Percentiles rank a stretch among this genome's conserved stretches.
Conservation (phyloP, 2,797 vertebrate species). For the Peromyscus aztecus region DNA sequence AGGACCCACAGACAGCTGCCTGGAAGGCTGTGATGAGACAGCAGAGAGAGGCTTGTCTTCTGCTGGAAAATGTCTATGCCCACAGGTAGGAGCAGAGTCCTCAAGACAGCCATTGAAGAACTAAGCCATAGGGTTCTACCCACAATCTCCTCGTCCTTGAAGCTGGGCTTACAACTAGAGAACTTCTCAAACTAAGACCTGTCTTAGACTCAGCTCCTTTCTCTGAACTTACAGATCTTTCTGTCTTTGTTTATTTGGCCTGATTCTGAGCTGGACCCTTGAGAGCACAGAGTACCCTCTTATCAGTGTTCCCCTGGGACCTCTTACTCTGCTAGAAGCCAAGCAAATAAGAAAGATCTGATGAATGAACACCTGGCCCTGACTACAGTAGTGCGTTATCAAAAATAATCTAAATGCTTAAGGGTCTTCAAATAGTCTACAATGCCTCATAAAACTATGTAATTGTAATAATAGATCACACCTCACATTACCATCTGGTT, state of each 20-base stretch:
- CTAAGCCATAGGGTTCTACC: not conserved
- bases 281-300: slow-evolving; percentile 12
- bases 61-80: not conserved
- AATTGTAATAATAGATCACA: slow-evolving; percentile 49
- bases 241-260: not conserved
- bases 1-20: not conserved
- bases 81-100: not conserved
- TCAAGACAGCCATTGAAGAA: not conserved
- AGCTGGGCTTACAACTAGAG: not conserved
- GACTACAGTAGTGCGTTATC: not conserved
- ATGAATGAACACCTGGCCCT: slow-evolving; percentile 36
- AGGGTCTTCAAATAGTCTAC: slow-evolving; percentile 46
- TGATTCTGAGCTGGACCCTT: slow-evolving; percentile 1
- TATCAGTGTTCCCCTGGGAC: not conserved
- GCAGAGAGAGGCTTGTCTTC: not conserved
- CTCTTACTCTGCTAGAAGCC: slow-evolving; percentile 44
- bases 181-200: not conserved
- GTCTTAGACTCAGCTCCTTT: not conserved
- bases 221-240: slow-evolving; percentile 7
- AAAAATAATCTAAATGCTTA: slow-evolving; percentile 58
- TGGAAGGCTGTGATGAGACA: not conserved
- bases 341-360: slow-evolving; percentile 57
- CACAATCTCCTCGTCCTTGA: slow-evolving; percentile 20
- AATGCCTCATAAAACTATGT: slow-evolving; percentile 53
- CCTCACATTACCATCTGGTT: slow-evolving; percentile 31